Percentiles rank a stretch among this genome's conserved stretches.
These are phyloP conservation scores for Cheirogaleus medius DNA, from an alignment of 2,113 vertebrate species.

Conservation along the genomic window DNA sequence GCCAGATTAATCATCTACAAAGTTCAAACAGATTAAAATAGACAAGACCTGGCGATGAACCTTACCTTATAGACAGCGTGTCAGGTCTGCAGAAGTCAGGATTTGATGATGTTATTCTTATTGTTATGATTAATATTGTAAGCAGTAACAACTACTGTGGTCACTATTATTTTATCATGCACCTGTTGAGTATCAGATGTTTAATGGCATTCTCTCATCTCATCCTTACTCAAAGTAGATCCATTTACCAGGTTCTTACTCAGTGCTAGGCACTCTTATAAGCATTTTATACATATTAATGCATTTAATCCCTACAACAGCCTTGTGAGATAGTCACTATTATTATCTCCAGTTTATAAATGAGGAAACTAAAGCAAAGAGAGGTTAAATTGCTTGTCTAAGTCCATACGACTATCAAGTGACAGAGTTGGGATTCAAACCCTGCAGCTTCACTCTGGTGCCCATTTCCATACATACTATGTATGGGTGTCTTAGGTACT, in stretches of 20 bases:
- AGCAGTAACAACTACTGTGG: not conserved
- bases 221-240: not conserved
- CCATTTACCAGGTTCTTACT: constrained; percentile 44
- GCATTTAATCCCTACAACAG: constrained; percentile 49
- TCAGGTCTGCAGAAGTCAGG: not conserved
- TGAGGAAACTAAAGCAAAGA: constrained; percentile 16
- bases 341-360: constrained; percentile 51
- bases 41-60: not conserved
- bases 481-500: not conserved
- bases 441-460: not conserved
- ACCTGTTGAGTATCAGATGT: not conserved
- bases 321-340: not conserved
- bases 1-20: constrained; percentile 1
- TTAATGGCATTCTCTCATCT: constrained; percentile 50
- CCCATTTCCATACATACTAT: not conserved
- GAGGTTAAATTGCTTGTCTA: constrained; percentile 24
- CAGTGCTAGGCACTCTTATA: constrained; percentile 47
- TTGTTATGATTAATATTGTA: not conserved
- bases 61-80: not conserved
- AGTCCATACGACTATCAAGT: not conserved
- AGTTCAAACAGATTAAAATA: not conserved
- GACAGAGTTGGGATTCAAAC: not conserved
- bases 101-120: not conserved
- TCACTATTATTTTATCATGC: not conserved
- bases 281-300: constrained; percentile 50